Percentiles rank a stretch among this genome's conserved stretches.
Evolutionary conservation across 2,888 invertebrate genomes (phyloP).

Genomic region (Tethea ocularis): DNA sequence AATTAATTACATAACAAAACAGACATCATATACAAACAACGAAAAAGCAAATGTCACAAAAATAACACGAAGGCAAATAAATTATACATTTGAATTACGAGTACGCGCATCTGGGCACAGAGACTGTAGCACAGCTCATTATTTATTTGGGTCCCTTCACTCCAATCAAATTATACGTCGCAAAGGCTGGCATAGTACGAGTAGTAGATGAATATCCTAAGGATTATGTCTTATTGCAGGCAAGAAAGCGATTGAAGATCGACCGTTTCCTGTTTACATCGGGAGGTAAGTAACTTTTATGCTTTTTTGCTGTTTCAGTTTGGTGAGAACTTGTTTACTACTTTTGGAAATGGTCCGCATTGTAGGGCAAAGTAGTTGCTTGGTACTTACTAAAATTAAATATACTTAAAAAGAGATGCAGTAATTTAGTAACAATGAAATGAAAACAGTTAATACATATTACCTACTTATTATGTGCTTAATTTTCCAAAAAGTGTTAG

Average conservation of each 20-base stretch:
- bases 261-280: too few species aligned
- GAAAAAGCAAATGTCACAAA: constrained; percentile 1
- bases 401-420: too few species aligned
- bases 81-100: constrained; percentile 3
- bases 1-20: not conserved
- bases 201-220: constrained; percentile 6
- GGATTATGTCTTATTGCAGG: not conserved
- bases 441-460: too few species aligned
- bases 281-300: too few species aligned
- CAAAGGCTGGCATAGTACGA: constrained; percentile 6
- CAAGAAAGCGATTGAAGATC: not conserved
- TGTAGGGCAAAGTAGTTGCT: too few species aligned
- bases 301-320: too few species aligned
- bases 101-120: constrained; percentile 1
- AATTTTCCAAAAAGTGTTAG: too few species aligned
- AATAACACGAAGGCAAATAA: not conserved
- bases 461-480: too few species aligned
- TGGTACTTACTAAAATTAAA: too few species aligned
- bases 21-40: not conserved
- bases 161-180: constrained; percentile 27
- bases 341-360: too few species aligned
- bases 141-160: constrained; percentile 14
- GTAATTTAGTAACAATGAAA: too few species aligned
- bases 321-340: too few species aligned
- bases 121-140: constrained; percentile 8